Percentiles rank a stretch among this genome's conserved stretches.
Conservation (phyloP, 2,888 invertebrate genomes). For the Chelonus formosanus region DNA sequence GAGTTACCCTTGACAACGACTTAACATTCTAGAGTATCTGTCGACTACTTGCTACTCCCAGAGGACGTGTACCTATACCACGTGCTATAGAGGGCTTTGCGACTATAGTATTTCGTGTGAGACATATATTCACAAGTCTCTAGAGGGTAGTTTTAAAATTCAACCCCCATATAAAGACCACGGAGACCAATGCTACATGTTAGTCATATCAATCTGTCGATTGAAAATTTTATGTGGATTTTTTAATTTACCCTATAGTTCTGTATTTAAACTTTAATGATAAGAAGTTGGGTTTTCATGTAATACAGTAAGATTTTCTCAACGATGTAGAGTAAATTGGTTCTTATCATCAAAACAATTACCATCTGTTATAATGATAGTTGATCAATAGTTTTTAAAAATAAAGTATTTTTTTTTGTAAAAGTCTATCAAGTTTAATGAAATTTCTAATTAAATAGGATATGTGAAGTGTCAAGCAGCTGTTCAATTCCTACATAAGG, state of each 20-base stretch:
- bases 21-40: constrained; percentile 38
- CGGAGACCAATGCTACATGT: constrained; percentile 52
- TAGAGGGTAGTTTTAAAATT: constrained; percentile 63
- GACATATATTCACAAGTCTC: constrained; percentile 46
- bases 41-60: constrained; percentile 43
- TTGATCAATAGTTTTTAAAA: no score
- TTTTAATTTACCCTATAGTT: no score
- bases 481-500: no score
- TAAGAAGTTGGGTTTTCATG: no score
- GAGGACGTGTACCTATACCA: constrained; percentile 58
- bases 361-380: not conserved
- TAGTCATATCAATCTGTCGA: constrained; percentile 60
- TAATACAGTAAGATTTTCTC: no score
- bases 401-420: no score
- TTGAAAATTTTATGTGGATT: constrained; percentile 38
- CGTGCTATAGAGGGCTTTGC: constrained; percentile 57
- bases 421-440: no score
- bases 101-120: constrained; percentile 60
- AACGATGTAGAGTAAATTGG: no score
- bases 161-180: constrained; percentile 57
- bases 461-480: no score
- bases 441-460: no score
- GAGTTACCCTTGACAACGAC: constrained; percentile 36
- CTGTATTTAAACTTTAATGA: no score
- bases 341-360: no score